Evolutionary conservation across 2,113 vertebrate species (phyloP).

Genomic region (Poeciliopsis retropinna): DNA sequence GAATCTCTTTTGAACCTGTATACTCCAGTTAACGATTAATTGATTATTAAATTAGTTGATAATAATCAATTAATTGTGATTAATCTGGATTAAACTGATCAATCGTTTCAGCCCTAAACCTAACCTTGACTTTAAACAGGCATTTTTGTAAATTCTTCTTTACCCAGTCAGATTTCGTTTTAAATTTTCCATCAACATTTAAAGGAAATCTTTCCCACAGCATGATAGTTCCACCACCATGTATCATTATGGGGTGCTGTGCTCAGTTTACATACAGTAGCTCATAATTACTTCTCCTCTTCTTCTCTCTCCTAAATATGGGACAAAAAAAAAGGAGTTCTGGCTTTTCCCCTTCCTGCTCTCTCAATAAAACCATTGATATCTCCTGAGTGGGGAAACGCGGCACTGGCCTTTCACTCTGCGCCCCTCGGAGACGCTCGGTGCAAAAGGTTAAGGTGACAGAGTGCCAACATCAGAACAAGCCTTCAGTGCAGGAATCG

Average conservation of each 20-base stretch:
- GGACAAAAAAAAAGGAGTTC: constrained; percentile 38
- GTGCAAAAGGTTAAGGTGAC: constrained; percentile 63
- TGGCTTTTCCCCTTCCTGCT: constrained; percentile 28
- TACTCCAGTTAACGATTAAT: too few relatives aligned
- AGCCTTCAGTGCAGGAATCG: constrained; percentile 31
- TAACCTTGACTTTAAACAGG: background rate
- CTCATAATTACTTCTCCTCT: constrained; percentile 35
- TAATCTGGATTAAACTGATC: too few relatives aligned
- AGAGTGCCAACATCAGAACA: constrained; percentile 48
- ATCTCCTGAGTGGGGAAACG: constrained; percentile 60
- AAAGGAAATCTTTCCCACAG: background rate
- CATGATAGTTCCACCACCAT: background rate
- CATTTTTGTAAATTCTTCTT: background rate
- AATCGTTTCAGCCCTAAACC: too few relatives aligned
- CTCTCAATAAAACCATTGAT: constrained; percentile 60
- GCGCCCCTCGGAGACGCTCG: constrained; percentile 57
- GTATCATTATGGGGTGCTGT: background rate
- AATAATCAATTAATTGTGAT: too few relatives aligned
- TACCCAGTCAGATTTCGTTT: background rate
- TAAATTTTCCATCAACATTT: background rate
- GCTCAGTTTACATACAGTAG: constrained; percentile 63
- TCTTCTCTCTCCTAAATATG: constrained; percentile 45
- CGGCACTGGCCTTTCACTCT: constrained; percentile 54
- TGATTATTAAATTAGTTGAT: too few relatives aligned
- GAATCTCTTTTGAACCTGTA: too few relatives aligned